Evolutionary conservation across 2,113 vertebrate species (phyloP).

Genomic region (Phalacrocorax brasilianus): DNA sequence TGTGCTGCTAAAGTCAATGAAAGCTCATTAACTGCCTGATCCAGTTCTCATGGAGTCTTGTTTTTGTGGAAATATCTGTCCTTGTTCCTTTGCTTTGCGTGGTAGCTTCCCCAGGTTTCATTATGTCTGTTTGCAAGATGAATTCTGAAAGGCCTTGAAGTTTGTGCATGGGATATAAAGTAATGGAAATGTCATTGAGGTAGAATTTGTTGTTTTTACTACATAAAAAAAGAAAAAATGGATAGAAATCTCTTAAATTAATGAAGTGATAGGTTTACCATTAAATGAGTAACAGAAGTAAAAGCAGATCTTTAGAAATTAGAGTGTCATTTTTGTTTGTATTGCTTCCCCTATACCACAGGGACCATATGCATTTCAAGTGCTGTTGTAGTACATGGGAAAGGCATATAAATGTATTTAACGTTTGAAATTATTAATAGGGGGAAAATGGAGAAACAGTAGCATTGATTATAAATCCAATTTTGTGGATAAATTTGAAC

Average conservation of each 20-base stretch:
- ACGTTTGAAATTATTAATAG: background rate
- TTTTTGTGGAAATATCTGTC: background rate
- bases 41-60: background rate
- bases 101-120: background rate
- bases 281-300: background rate
- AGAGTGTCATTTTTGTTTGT: background rate
- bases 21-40: background rate
- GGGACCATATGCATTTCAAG: background rate
- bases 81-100: background rate
- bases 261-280: background rate
- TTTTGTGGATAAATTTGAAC: background rate
- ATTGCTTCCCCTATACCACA: background rate
- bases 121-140: background rate
- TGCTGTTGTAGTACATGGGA: background rate
- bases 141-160: background rate
- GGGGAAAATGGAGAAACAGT: background rate
- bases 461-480: background rate
- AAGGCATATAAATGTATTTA: background rate
- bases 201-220: background rate
- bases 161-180: background rate
- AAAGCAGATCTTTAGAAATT: background rate
- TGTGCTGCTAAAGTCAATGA: background rate
- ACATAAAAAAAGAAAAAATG: background rate
- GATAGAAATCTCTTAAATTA: background rate
- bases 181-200: background rate